phyloP scores from a whole-genome alignment of 2,888 invertebrate genomes.

The Apocheima hispidaria region DNA sequence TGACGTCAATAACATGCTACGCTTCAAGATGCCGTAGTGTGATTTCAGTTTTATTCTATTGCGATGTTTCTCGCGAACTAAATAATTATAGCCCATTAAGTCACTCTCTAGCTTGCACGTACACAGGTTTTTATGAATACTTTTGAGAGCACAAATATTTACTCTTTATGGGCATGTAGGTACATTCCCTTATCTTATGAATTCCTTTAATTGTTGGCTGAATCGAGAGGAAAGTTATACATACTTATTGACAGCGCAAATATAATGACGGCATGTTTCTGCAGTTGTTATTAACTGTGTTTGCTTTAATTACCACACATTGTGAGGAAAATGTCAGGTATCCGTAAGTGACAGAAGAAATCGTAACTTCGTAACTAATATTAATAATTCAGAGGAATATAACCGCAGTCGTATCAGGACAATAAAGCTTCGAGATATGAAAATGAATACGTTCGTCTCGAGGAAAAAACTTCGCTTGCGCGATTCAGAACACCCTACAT shows the following conservation, averaged over 20 bases:
- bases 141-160: background rate
- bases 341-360: too few relatives aligned
- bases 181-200: background rate
- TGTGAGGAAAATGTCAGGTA: background rate
- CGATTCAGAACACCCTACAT: too few relatives aligned
- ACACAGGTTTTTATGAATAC: background rate
- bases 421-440: too few relatives aligned
- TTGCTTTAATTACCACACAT: background rate
- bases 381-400: too few relatives aligned
- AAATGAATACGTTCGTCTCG: too few relatives aligned
- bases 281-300: constrained; percentile 5
- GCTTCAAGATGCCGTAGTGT: too few relatives aligned
- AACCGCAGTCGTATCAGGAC: too few relatives aligned
- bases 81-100: background rate
- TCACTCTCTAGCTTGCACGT: constrained; percentile 1
- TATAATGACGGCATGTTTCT: background rate
- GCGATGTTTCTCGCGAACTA: background rate
- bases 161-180: background rate
- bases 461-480: too few relatives aligned
- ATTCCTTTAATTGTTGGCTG: background rate
- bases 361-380: too few relatives aligned
- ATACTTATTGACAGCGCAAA: constrained; percentile 4
- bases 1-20: too few relatives aligned
- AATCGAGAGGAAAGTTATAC: background rate
- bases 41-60: background rate